A percentile compares a stretch with the other conserved stretches of the same genome.
Conservation (phyloP, 1,140 invertebrate species). For the Pogonomyrmex barbatus region DNA sequence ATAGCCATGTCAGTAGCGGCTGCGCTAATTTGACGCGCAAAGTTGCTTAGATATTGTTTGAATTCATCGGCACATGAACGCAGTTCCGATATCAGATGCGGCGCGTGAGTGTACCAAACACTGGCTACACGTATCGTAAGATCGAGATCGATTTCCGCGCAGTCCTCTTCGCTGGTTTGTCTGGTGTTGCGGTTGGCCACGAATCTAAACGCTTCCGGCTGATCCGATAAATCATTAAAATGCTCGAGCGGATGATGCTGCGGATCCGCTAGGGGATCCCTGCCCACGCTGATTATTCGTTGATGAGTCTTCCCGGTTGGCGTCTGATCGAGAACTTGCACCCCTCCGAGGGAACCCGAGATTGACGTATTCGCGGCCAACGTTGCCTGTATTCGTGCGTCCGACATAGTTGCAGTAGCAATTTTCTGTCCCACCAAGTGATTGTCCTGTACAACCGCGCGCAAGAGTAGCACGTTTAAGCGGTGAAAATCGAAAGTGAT, state of each 20-base stretch:
- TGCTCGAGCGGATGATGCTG: conserved; percentile 76
- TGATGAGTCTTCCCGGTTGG: conserved; percentile 94
- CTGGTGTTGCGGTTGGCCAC: conserved; percentile 81
- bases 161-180: conserved; percentile 55
- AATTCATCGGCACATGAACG: conserved; percentile 91
- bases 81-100: conserved; percentile 94
- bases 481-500: conserved; percentile 97
- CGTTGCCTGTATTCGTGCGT: conserved; percentile 95
- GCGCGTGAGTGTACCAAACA: conserved; percentile 97
- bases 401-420: conserved; percentile 96
- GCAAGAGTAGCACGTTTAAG: conserved; percentile 94
- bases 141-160: conserved; percentile 79
- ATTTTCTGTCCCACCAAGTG: conserved; percentile 93
- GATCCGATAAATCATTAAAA: conserved; percentile 73
- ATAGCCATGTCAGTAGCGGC: conserved; percentile 97
- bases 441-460: conserved; percentile 91
- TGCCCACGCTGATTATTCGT: conserved; percentile 94
- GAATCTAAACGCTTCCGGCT: conserved; percentile 82
- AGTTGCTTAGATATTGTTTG: conserved; percentile 90
- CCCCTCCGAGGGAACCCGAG: conserved; percentile 94
- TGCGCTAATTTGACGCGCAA: conserved; percentile 93
- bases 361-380: conserved; percentile 89
- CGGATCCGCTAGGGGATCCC: conserved; percentile 89
- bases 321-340: conserved; percentile 96
- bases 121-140: conserved; percentile 93